Evolutionary conservation across 2,888 invertebrate genomes (phyloP), one percentile per base, ranked within the genome.

Genomic region (Capitulum mitella): DNA sequence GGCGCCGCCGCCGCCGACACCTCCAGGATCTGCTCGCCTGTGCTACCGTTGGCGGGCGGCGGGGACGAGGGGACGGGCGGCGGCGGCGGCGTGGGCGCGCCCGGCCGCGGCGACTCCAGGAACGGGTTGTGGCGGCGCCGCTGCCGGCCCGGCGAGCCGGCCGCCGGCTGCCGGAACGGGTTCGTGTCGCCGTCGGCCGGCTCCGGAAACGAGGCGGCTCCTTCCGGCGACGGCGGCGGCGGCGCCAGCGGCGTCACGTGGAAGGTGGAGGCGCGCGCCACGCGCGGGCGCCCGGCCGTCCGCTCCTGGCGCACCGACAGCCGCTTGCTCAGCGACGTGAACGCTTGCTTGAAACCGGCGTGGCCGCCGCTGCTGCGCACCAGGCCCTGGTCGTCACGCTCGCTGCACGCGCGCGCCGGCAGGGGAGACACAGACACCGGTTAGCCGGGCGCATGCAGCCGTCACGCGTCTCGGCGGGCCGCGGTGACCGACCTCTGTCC

Each of bases 181-280:
- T 70, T 70, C 34, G 70, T 70, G 37, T 40, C 70, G 37, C 8
- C 40, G 22, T 26, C 40, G 22, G 70, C 26, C 40, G 40, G 37
- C 37, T 26, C 70, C 70, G 70, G 40, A 22, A 37, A 22, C 37
- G 26, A 19, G 34, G 64, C 64, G 3, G 34, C 19, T 22, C 64
- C 64, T 19, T 64, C 64, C 10, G 70, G 40, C 26, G 40, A 3
- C 32, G 29, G 46, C 46, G 43, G 46, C 46, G n/a, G 46, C 46
- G 75, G 2, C 14, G 76, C 14, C 46, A 43, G 76, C 14, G 76
- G 10, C 16, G 76, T 43, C 46, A 48, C 46, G 46, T 76, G 76
- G 46, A 76, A 76, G 46, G 76, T 76, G 46, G 76, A 1, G 32
- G 76, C 43, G 46, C 76, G 76, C 43, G 76, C 29, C 46, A 76